Base-by-base conservation (phyloP, 2,888 invertebrate species). In the Ceraclea dissimilis region DNA sequence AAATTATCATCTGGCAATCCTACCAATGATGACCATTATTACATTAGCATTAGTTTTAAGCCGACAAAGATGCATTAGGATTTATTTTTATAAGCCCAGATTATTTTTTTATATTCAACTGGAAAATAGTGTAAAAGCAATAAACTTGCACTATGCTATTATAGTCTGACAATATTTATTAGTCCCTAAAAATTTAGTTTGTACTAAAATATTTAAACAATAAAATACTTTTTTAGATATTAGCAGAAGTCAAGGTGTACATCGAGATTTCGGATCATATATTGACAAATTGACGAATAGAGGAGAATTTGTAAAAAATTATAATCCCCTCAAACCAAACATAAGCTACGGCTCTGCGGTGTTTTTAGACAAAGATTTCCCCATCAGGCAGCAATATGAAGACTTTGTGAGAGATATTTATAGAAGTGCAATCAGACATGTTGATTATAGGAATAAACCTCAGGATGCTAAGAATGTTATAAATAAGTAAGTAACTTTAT, bases 301-400 rank as follows among this genome's bases (percentile, higher is more conserved):
- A 19, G 51, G 34, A 31, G 43, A 47, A 10, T 57, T 26, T 51
- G 17, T 18, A 11, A 17, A 19, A 13, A 16, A 17, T 5, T 17
- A 39, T 34, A 21, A 49, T 10, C 57, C 64, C 18, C 59, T 64
- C 2, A 62, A 62, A 20, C 13, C 71, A 71, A 60, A 71, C 75
- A 1, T 63, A 72, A 31, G 52, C 6, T 78, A 80, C 56, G 83
- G 83, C 1, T 78, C 78, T 52, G 84, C 78, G 0, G 69, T 85
- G 50, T 84, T 84, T 63, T 74, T 85, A 1, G 82, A 84, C 67
- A 66, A 69, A 11, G 73, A 73, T 16, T 79, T 73, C 58, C 76
- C 75, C 0, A 72, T 86, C 18, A 74, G 84, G 10, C 70, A 71
- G 1, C 66, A 79, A 47, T 86, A 81, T 65, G 71, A 69, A 47